Conservation (phyloP, 2,888 invertebrate genomes). For the Clepsis dumicolana region DNA sequence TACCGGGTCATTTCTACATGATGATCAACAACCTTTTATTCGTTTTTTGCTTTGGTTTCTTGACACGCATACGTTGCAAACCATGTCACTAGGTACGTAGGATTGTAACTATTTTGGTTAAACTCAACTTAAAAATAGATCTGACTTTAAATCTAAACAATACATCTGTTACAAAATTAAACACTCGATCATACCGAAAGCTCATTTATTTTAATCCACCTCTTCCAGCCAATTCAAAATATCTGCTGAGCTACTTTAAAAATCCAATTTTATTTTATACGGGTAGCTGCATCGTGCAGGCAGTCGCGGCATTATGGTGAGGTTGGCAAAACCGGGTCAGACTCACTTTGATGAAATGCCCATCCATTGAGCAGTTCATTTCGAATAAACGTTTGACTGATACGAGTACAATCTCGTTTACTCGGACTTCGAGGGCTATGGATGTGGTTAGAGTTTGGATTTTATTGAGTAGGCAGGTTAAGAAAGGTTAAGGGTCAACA, state of each 20-base stretch:
- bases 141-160: not conserved
- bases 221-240: constrained; percentile 37
- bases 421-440: not conserved
- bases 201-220: constrained; percentile 31
- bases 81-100: too few species aligned
- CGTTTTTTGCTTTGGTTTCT: too few species aligned
- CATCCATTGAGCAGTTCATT: constrained; percentile 59
- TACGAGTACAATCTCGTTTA: constrained; percentile 31
- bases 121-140: too few species aligned
- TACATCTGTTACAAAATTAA: not conserved
- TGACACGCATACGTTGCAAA: too few species aligned
- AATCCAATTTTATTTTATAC: constrained; percentile 74
- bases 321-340: constrained; percentile 66
- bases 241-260: constrained; percentile 58
- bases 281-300: constrained; percentile 53
- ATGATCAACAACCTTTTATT: too few species aligned
- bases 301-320: constrained; percentile 69
- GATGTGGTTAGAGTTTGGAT: not conserved
- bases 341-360: constrained; percentile 67
- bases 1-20: too few species aligned
- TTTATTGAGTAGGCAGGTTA: not conserved
- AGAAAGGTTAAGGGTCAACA: too few species aligned
- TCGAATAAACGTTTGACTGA: constrained; percentile 51
- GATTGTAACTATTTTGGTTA: too few species aligned
- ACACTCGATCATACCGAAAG: constrained; percentile 17